Evolutionary conservation across 2,113 vertebrate genomes (phyloP), one percentile per base, ranked within the genome.

Genomic region (Poicephalus gulielmi): DNA sequence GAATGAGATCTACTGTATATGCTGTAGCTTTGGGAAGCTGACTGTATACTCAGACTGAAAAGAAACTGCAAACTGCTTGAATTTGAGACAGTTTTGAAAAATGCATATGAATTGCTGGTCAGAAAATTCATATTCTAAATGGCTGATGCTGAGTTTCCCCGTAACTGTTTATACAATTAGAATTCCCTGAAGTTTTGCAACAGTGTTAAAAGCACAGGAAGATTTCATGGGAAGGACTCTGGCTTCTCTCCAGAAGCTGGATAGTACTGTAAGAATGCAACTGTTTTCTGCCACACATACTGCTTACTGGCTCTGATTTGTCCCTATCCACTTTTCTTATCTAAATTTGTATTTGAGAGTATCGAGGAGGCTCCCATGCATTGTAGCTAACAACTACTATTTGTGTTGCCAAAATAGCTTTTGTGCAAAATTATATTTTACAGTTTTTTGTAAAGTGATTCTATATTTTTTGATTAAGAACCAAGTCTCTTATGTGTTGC

Each of bases 371-470:
- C 60, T 95, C 31, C 85, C 41, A 46, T 24, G 27, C 7, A 2
- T 74, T 77, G 60, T 66, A 80, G 35, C 83, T 84, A 68, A 66
- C 39, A 70, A 30, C 57, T 90, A 86, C 81, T 95, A 88, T 92
- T 96, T 95, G 60, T 91, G 74, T 96, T 97, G 79, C 96, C 94
- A 96, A 95, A 97, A 84, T 71, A 93, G 75, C 52, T 97, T 96
- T 96, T 97, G 94, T 98, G 97, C 86, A 97, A 96, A 97, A 96
- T 86, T 80, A 39, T 86, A 70, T 90, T 97, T 96, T 78, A 94
- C 75, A 28, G 63, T 94, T 97, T 95, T 97, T 91, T 89, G 82
- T 86, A 77, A 94, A 92, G 46, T 87, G 46, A 66, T 88, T 97
- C 88, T 92, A 30, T 96, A 74, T 87, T 94, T 97, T 97, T 94